Evolutionary conservation across 2,113 vertebrate genomes (phyloP), one percentile per base, ranked within the genome.

Genomic region (Takifugu bimaculatus): DNA sequence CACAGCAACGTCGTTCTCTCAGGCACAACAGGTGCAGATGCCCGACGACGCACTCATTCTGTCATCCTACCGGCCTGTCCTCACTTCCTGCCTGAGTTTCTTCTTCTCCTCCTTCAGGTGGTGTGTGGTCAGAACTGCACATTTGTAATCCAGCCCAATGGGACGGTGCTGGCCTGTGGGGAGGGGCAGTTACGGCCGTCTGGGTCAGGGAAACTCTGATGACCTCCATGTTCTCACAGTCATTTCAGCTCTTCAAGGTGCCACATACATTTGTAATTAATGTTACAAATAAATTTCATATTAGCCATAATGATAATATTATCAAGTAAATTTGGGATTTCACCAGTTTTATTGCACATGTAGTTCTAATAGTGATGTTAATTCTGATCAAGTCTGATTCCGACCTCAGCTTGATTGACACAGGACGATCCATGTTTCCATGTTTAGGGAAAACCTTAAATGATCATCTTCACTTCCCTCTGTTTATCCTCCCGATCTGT

Each of bases 11-110:
- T 99, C 96, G 0, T 99, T 99, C 84, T 96, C 95, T 39, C 96
- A 96, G 83, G 96, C 95, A 3, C 96, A 99, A 14, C 96, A 98
- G 93, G 96, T 98, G 88, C 15, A n/a, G 29, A 39, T n/a, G 1
- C 28, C 26, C 13, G 20, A 15, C n/a, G n/a, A 50, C 48, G 48
- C n/a, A n/a, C 48, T n/a, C 20, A 10, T 13, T 47, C 11, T 12
- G 11, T 20, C 20, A n/a, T 50, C 7, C 1, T 7, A 26, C 2
- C 48, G 25, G 20, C 48, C 48, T 3, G 48, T 20, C 48, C 48
- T 3, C 47, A 49, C n/a, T 50, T 50, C n/a, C 20, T 50, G 15
- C 9, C 48, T 20, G 7, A 3, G 7, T 25, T 27, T 6, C 13
- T 13, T 1, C 32, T 29, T 27, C 42, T 11, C 14, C 15, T 14